Base-by-base conservation (phyloP, 2,797 vertebrate species). In the Gymnopithys bicolor region DNA sequence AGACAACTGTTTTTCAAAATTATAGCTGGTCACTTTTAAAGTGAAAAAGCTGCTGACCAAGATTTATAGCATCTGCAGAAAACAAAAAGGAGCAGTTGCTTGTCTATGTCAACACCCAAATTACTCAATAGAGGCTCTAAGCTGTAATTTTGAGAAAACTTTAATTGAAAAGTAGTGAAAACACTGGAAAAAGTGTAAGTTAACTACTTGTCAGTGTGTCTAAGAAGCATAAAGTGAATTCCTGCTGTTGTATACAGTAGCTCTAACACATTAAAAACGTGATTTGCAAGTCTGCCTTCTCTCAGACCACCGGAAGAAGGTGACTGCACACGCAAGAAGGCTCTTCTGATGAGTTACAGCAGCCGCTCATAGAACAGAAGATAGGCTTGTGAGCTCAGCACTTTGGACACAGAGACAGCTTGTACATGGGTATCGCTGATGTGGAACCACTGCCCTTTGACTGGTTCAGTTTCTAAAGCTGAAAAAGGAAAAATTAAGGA, bases 341-440 rank as follows among this genome's bases (percentile, higher is more conserved):
- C 48, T 74, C 35, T 67, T 68, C 41, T 35, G 52, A 33, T 4
- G 45, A 43, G 37, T 96, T 95, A 98, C 6, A 98, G 90, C 93
- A 99, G 97, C 96, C 98, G 98, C 97, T 99, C 99, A 21, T 99
- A 99, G 96, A 99, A 99, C 27, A 99, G 98, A 95, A 99, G 99
- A 98, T 99, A 99, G 55, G 99, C 99, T 97, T 99, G 99, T 11
- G 98, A 98, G 92, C 97, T 98, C 84, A 99, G 98, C 83, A 99
- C 99, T 98, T 98, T 98, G 17, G 97, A 94, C 69, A 98, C 96
- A 33, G 98, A 97, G 84, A 99, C 99, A 7, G 98, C 97, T 93
- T 99, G 98, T 60, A 99, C 98, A 0, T 98, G 98, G 33, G 98
- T 98, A 90, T 99, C 99, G 0, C 99, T 99, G 96, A 99, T 95